Percentiles rank a stretch among this genome's conserved stretches.
These are phyloP conservation scores for Ceriagrion tenellum DNA, from an alignment of 2,888 invertebrate genomes.

Conservation along the genomic window DNA sequence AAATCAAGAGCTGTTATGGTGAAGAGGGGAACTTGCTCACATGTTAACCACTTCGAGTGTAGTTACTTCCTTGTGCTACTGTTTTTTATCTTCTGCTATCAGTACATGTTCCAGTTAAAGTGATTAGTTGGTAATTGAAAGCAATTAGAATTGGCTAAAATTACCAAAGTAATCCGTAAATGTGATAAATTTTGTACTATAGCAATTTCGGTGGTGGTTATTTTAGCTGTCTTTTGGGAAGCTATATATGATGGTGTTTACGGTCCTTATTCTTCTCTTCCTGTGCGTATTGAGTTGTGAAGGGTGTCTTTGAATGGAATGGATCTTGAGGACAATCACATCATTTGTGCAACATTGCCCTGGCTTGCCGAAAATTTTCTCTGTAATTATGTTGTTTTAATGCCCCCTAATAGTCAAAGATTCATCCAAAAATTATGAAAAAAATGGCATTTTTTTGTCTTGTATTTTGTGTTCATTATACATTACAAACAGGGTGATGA, in stretches of 20 bases:
- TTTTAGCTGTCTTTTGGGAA: neutral
- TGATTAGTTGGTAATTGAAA: neutral
- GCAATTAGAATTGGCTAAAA: neutral
- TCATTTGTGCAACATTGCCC: neutral
- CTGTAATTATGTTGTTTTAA: neutral
- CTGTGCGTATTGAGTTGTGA: neutral
- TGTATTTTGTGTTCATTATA: neutral
- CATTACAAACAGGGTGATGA: neutral
- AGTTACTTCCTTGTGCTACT: conserved; percentile 2
- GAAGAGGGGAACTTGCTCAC: neutral
- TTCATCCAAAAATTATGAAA: neutral
- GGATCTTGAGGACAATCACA: neutral
- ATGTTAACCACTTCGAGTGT: neutral
- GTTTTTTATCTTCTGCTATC: neutral
- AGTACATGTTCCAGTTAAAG: neutral
- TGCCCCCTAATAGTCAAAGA: neutral
- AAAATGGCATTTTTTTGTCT: neutral
- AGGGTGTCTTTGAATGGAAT: neutral
- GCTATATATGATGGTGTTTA: neutral
- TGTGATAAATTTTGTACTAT: conserved; percentile 3
- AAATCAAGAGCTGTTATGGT: neutral
- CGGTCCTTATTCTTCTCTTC: neutral
- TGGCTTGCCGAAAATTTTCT: neutral
- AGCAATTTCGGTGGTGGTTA: conserved; percentile 16
- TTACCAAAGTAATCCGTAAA: neutral